Conservation (phyloP, 2,797 vertebrate species). For the Pseudochirops cupreus region DNA sequence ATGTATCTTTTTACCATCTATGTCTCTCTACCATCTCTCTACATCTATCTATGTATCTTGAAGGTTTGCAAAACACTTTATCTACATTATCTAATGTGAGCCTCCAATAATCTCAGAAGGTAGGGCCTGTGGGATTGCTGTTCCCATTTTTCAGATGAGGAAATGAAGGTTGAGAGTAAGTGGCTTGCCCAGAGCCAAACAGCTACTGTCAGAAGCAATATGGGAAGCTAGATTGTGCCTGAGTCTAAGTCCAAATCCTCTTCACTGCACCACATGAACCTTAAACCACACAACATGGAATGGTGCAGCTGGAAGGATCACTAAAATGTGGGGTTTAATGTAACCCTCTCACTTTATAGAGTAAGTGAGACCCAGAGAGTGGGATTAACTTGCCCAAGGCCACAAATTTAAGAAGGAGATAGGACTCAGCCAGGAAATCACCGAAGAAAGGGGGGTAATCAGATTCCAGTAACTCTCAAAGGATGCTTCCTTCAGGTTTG, state of each 20-base stretch:
- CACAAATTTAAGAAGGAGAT: neutral
- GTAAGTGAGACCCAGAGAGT: neutral
- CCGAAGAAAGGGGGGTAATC: neutral
- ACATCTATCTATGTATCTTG: neutral
- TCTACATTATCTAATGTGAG: neutral
- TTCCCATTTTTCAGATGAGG: neutral
- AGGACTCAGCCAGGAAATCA: neutral
- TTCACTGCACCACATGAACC: neutral
- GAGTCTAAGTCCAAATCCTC: neutral
- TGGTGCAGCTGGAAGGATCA: neutral
- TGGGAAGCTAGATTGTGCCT: neutral
- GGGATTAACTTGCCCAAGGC: neutral
- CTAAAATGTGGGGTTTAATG: neutral
- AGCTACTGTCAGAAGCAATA: neutral
- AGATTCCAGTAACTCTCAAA: neutral
- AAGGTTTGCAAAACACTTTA: neutral
- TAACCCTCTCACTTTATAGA: neutral
- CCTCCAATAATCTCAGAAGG: neutral
- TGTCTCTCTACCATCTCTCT: neutral
- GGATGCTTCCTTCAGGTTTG: neutral
- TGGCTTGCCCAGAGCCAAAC: neutral
- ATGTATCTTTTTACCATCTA: neutral
- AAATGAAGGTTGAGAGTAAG: neutral
- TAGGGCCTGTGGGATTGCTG: neutral
- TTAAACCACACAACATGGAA: neutral